Conservation (phyloP, 2,888 invertebrate species). For the Drosophila meridionalis region DNA sequence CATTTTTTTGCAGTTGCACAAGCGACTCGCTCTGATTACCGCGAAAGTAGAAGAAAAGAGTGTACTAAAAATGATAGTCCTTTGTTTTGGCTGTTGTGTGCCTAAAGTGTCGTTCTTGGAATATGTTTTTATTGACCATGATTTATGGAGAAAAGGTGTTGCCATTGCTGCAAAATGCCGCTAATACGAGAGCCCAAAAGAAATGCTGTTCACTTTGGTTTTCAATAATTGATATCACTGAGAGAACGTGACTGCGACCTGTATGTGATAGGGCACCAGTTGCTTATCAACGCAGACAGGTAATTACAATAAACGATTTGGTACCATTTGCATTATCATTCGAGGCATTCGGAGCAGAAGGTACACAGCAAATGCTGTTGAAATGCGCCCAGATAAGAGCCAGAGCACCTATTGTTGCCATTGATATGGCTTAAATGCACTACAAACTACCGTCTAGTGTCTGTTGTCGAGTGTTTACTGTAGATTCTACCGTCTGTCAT, state of each 20-base stretch:
- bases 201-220: neutral
- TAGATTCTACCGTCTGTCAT: conserved; percentile 42
- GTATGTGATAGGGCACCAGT: conserved; percentile 8
- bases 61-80: conserved; percentile 38
- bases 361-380: conserved; percentile 19
- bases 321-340: conserved; percentile 42
- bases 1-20: conserved; percentile 68
- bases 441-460: conserved; percentile 40
- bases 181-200: conserved; percentile 29
- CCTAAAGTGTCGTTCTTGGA: conserved; percentile 58
- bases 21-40: conserved; percentile 69
- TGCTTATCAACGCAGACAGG: conserved; percentile 47
- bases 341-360: conserved; percentile 5
- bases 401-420: conserved; percentile 17
- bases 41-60: conserved; percentile 22
- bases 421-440: conserved; percentile 25
- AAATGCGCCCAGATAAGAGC: conserved; percentile 30
- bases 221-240: neutral
- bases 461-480: conserved; percentile 10
- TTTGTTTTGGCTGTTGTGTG: conserved; percentile 36
- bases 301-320: conserved; percentile 33
- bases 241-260: conserved; percentile 42
- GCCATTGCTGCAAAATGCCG: conserved; percentile 33
- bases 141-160: conserved; percentile 73
- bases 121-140: conserved; percentile 37